Base-by-base conservation (phyloP, 1,140 invertebrate species). In the Drosophila nigromelanica region DNA sequence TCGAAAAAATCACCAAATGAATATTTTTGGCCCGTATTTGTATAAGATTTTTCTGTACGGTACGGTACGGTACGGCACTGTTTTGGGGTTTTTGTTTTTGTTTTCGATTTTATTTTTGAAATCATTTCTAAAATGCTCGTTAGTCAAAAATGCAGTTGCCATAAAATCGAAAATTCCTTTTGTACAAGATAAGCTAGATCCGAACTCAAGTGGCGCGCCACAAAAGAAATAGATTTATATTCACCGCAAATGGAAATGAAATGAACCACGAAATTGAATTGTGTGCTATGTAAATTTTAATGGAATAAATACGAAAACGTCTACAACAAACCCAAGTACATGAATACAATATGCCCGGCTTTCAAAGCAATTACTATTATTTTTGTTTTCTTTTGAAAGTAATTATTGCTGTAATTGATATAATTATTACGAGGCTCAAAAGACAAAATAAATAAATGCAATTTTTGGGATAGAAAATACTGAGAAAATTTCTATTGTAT, bases 171-270 rank as follows among this genome's bases (percentile, higher is more conserved):
- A 56, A 64, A 71, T 70, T 42, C 35, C 42, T 63, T 56, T 51
- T 48, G 35, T 40, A 11, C 15, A n/a, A 50, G 60, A 56, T 64
- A 64, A 56, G 24, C 27, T 15, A 35, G 52, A 66, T 40, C 21
- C 8, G 7, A 50, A 66, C 52, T 71, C 61, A 66, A 71, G 61
- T 71, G 68, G 52, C 10, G n/a, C 59, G 39, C 66, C 39, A 48
- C 43, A n/a, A 27, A 40, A 64, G 68, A 27, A 27, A 42, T 56
- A 30, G 47, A 48, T 67, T 59, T 67, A 30, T 51, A 37, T 45
- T 12, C 45, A 24, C n/a, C 48, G 63, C 63, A 73, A 73, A 73
- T 68, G 63, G 63, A 73, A 73, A 40, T 42, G 40, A 73, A 73
- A 68, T 68, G 63, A 55, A 45, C 63, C 56, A 60, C 35, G 6